phyloP scores from a whole-genome alignment of 2,888 invertebrate genomes.

The Xiphydria camelus region DNA sequence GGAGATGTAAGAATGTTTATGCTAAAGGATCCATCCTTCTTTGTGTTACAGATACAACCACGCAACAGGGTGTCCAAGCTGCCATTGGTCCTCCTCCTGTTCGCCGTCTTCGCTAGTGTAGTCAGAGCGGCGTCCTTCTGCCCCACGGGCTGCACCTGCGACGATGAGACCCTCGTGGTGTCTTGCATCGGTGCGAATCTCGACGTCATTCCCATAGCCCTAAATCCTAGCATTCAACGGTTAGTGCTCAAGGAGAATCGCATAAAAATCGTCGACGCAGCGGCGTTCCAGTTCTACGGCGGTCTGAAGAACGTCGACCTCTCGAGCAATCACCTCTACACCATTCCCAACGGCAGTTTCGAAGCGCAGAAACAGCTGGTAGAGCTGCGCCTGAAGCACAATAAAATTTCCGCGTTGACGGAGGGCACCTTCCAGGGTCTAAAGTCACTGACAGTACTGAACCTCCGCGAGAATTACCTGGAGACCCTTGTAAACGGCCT shows the following conservation, averaged over 20 bases:
- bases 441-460: conserved; percentile 76
- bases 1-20: too few relatives aligned
- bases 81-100: conserved; percentile 18
- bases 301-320: conserved; percentile 84
- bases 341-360: conserved; percentile 79
- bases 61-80: conserved; percentile 6
- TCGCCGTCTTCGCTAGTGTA: conserved; percentile 21
- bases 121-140: conserved; percentile 67
- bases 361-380: conserved; percentile 79
- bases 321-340: conserved; percentile 82
- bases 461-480: conserved; percentile 79
- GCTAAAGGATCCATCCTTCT: too few relatives aligned
- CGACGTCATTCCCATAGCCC: conserved; percentile 86
- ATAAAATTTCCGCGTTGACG: conserved; percentile 79
- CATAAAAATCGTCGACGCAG: conserved; percentile 82
- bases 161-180: conserved; percentile 86
- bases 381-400: conserved; percentile 81
- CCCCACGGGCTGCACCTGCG: conserved; percentile 85
- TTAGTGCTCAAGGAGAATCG: conserved; percentile 83
- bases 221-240: conserved; percentile 87
- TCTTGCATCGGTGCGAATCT: conserved; percentile 84
- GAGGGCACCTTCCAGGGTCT: conserved; percentile 81
- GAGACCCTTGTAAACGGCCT: conserved; percentile 76
- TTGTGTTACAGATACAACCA: conserved; percentile 23
- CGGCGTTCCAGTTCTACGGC: conserved; percentile 85